Conservation (phyloP, 2,113 vertebrate species). For the Psephotus haematonotus region DNA sequence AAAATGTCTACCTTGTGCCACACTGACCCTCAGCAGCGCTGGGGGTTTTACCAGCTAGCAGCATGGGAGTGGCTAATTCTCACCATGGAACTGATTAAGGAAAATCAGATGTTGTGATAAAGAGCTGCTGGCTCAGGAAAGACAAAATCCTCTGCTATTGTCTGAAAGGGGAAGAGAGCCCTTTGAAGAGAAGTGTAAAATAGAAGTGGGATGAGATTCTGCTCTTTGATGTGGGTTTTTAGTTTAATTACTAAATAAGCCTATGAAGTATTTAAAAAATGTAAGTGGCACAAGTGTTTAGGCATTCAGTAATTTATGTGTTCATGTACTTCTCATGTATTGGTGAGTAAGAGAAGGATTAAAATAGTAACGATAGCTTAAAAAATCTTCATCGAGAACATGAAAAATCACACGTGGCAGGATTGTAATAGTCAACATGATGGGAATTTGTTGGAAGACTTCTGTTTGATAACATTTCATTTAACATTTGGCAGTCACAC, state of each 20-base stretch:
- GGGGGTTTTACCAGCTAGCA: background rate
- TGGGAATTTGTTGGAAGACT: background rate
- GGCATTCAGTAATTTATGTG: background rate
- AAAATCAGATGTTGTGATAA: background rate
- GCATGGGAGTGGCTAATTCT: background rate
- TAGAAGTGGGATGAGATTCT: background rate
- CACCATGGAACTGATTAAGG: background rate
- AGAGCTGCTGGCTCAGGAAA: background rate
- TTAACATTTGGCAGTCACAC: constrained; percentile 31
- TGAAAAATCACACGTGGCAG: background rate
- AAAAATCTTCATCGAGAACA: background rate
- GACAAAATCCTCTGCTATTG: background rate
- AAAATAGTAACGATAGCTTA: background rate
- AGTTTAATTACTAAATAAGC: background rate
- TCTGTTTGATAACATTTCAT: constrained; percentile 68
- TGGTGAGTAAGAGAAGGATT: background rate
- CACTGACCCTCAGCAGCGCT: fast-evolving
- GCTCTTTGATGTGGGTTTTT: background rate
- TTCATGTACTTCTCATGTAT: background rate
- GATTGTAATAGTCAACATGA: background rate
- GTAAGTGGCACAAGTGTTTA: background rate
- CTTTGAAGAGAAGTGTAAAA: background rate
- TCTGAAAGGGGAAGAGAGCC: background rate
- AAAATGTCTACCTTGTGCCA: background rate
- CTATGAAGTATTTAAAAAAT: background rate